phyloP scores from a whole-genome alignment of 1,140 invertebrate genomes.

The Asbolus verrucosus region DNA sequence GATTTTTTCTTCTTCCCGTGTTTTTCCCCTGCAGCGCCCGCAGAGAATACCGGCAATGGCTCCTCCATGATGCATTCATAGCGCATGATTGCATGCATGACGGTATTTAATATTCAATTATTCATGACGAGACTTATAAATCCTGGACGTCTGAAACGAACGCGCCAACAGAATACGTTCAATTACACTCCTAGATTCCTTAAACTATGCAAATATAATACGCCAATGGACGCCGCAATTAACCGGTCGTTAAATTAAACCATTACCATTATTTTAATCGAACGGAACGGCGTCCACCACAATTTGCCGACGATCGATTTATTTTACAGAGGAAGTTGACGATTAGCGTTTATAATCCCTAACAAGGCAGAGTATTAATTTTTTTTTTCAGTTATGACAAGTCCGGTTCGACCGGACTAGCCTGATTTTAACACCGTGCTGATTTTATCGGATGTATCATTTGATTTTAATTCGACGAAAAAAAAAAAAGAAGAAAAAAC shows the following conservation, averaged over 20 bases:
- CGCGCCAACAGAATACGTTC: conserved; percentile 3
- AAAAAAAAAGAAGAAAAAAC: too few species aligned
- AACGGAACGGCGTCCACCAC: too few species aligned
- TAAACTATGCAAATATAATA: conserved; percentile 25
- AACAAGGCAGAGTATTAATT: not conserved
- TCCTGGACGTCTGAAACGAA: conserved; percentile 16
- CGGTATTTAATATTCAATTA: conserved; percentile 35
- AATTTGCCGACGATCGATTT: too few species aligned
- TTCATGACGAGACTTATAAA: conserved; percentile 28
- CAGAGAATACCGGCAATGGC: not conserved
- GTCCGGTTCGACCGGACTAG: too few species aligned
- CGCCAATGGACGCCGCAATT: not conserved
- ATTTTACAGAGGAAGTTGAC: conserved; percentile 13
- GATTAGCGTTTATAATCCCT: not conserved
- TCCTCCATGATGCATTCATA: conserved; percentile 12
- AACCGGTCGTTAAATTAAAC: not conserved
- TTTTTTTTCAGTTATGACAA: too few species aligned
- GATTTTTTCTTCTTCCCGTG: not conserved
- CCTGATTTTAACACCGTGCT: too few species aligned
- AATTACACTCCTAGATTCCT: conserved; percentile 10
- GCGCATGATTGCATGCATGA: conserved; percentile 23
- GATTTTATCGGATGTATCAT: too few species aligned
- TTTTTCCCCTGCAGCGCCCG: not conserved
- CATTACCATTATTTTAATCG: conserved; percentile 2
- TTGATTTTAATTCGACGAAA: too few species aligned